Evolutionary conservation across 2,113 vertebrate species (phyloP).

Genomic region (Channa argus): DNA sequence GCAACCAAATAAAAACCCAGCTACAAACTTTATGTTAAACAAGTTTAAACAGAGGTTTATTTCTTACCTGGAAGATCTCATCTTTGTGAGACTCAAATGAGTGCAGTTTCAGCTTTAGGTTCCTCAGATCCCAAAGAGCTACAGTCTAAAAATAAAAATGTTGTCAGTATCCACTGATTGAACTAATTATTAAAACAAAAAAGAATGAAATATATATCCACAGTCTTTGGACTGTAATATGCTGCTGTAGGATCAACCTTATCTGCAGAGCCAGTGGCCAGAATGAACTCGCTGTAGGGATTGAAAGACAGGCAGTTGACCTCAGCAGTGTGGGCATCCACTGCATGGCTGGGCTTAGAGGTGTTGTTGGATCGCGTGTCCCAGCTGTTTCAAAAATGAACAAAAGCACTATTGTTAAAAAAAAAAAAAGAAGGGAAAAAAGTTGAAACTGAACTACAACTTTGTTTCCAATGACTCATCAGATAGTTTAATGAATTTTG

Average conservation of each 20-base stretch:
- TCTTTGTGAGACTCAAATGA: conserved; percentile 99
- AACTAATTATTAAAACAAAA: not conserved
- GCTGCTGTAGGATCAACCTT: conserved; percentile 82
- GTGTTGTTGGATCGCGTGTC: conserved; percentile 98
- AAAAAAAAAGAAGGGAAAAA: not conserved
- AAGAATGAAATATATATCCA: too few species aligned
- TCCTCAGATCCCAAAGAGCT: conserved; percentile 97
- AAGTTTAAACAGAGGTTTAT: not conserved
- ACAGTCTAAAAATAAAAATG: conserved; percentile 87
- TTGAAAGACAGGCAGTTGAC: conserved; percentile 99
- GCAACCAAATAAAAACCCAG: not conserved
- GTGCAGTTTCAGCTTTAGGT: conserved; percentile 96
- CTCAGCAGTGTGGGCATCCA: conserved; percentile 97
- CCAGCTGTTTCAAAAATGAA: conserved; percentile 85
- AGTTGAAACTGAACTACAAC: conserved; percentile 1
- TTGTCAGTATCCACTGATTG: not conserved
- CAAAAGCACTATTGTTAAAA: conserved; percentile 29
- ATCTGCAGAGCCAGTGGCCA: conserved; percentile 96
- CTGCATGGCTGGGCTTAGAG: conserved; percentile 97
- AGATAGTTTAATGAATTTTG: not conserved
- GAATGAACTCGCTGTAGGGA: conserved; percentile 97
- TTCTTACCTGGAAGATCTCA: conserved; percentile 97
- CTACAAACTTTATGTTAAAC: not conserved
- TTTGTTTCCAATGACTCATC: not conserved
- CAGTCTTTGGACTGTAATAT: too few species aligned